Percentiles rank a stretch among this genome's conserved stretches.
These are phyloP conservation scores for Sporophila hypoxantha DNA, from an alignment of 2,113 vertebrate genomes.

Conservation along the genomic window DNA sequence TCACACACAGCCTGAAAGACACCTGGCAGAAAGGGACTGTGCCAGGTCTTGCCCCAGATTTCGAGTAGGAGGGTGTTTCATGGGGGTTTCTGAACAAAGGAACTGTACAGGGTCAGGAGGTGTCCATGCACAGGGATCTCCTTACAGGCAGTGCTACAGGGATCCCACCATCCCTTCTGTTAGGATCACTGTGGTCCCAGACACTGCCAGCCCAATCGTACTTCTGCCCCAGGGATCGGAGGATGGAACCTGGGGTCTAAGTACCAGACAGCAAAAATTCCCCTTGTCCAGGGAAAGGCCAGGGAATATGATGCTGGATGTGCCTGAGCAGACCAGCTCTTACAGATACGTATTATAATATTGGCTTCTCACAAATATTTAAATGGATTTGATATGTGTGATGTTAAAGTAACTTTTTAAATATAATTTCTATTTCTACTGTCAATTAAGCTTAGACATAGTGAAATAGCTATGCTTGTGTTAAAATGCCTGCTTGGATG, in stretches of 20 bases:
- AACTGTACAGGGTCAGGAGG: neutral
- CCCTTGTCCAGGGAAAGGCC: neutral
- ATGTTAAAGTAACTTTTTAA: neutral
- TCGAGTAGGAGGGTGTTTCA: fast-evolving
- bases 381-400: neutral
- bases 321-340: neutral
- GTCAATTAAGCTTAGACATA: neutral
- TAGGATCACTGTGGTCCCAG: neutral
- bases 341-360: neutral
- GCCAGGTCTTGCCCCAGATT: neutral
- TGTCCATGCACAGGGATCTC: fast-evolving
- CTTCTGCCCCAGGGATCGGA: neutral
- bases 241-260: neutral
- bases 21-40: neutral
- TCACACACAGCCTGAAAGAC: neutral
- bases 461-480: neutral
- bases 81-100: neutral
- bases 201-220: neutral
- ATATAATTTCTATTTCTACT: neutral
- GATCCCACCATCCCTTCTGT: fast-evolving
- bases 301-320: no score
- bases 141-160: fast-evolving
- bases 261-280: neutral
- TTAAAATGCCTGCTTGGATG: neutral
- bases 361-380: neutral